Conservation (phyloP, 2,888 invertebrate species). For the Acronicta leporina region DNA sequence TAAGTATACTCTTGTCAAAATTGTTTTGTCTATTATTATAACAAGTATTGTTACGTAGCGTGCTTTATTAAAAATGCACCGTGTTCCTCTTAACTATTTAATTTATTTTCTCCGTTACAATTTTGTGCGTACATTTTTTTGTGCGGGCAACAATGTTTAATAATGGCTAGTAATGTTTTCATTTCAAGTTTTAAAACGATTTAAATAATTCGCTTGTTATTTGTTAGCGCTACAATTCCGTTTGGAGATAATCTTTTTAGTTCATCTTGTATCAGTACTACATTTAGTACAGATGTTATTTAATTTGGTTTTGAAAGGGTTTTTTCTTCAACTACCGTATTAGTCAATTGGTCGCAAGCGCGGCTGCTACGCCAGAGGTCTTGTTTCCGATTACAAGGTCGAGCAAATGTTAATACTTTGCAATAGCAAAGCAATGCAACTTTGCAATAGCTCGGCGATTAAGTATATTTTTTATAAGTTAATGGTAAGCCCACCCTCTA, state of each 20-base stretch:
- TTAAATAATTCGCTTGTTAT: conserved; percentile 23
- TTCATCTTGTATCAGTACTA: conserved; percentile 2
- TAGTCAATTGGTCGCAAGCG: no score
- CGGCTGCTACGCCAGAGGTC: no score
- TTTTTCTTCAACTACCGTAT: neutral
- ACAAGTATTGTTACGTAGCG: conserved; percentile 68
- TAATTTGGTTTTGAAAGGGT: conserved; percentile 10
- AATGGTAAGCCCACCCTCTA: no score
- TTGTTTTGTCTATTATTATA: conserved; percentile 61
- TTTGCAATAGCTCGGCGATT: no score
- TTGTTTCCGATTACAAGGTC: no score
- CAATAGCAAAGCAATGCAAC: no score
- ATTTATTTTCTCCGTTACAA: conserved; percentile 54
- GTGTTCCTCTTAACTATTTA: conserved; percentile 46
- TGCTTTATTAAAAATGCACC: conserved; percentile 65
- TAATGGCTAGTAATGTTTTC: conserved; percentile 32
- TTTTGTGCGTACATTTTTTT: conserved; percentile 28
- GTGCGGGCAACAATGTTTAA: conserved; percentile 28
- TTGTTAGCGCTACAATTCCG: conserved; percentile 25
- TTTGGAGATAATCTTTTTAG: conserved; percentile 11
- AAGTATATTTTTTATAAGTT: no score
- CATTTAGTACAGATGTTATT: conserved; percentile 2
- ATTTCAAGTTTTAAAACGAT: conserved; percentile 32
- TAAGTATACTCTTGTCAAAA: conserved; percentile 71
- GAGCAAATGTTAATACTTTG: no score